Conservation (phyloP, 1,140 invertebrate genomes). For the Halictus rubicundus region DNA sequence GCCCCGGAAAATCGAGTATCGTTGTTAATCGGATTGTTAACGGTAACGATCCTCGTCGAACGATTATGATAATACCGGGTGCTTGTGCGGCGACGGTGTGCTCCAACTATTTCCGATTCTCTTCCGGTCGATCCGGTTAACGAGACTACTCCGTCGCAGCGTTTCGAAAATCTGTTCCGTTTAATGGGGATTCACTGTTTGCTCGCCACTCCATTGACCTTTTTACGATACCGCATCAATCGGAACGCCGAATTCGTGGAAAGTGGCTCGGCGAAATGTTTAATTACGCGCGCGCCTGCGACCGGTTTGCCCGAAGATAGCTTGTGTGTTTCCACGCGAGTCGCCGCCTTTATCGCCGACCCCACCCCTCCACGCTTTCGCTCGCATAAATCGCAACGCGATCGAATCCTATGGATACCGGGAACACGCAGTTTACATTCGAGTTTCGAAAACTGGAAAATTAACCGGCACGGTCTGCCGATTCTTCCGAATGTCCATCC, state of each 20-base stretch:
- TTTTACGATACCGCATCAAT: slow-evolving; percentile 15
- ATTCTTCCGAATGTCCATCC: too few species aligned
- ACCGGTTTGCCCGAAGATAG: too few species aligned
- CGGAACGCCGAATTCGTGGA: slow-evolving; percentile 19
- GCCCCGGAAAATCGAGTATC: neutral
- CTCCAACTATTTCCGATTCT: neutral
- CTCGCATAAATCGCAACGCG: too few species aligned
- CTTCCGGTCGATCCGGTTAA: slow-evolving; percentile 25
- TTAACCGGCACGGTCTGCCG: too few species aligned
- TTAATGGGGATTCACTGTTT: slow-evolving; percentile 26
- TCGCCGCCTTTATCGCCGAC: too few species aligned
- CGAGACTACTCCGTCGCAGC: neutral
- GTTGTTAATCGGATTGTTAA: slow-evolving; percentile 21
- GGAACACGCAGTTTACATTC: too few species aligned
- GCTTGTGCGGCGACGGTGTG: neutral
- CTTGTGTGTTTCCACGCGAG: too few species aligned
- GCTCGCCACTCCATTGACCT: neutral
- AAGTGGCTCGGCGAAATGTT: slow-evolving; percentile 14
- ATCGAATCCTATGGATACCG: too few species aligned
- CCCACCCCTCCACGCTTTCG: too few species aligned
- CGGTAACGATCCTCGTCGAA: slow-evolving; percentile 12
- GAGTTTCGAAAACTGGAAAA: too few species aligned
- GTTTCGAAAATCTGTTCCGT: slow-evolving; percentile 10
- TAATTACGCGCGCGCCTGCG: neutral
- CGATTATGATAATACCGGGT: slow-evolving; percentile 16